Base-by-base conservation (phyloP, 2,113 vertebrate species). In the Typhlomys cinereus region DNA sequence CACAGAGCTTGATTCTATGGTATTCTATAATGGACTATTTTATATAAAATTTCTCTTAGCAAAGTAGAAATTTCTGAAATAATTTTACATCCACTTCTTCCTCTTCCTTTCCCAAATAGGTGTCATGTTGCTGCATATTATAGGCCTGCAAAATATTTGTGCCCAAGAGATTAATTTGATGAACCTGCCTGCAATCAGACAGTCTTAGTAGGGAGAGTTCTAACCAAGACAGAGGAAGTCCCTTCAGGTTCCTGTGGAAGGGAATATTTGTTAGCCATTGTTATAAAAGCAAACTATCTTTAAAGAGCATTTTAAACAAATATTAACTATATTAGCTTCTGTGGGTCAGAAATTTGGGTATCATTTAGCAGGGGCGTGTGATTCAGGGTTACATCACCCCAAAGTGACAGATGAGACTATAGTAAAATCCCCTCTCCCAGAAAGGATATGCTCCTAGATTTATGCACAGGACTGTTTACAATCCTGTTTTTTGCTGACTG, bases 1-100 rank as follows among this genome's bases (percentile, higher is more conserved):
- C 11, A 5, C 71, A 66, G 39, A 39, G 54, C n/a, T 67, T 85
- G 50, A 89, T 92, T 86, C n/a, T n/a, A n/a, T n/a, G n/a, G n/a
- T n/a, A n/a, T n/a, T n/a, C n/a, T n/a, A n/a, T n/a, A 90, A 73
- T 92, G 86, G 12, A n/a, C 57, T 94, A 69, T 86, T 90, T 96
- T 88, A 82, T 83, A 95, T 69, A 78, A 83, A 93, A 21, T 89
- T 74, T 86, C 81, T 92, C 79, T 70, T 27, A 31, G 46, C n/a
- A 85, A 90, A 88, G 25, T 39, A n/a, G 48, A 81, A 74, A 87
- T 88, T 85, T 92, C 80, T 76, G 57, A 87, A 52, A 82, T 48
- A 76, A 87, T 76, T 95, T 87, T 12, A 90, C 10, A 86, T 71
- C 50, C 50, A 69, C 67, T 88, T 46, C 41, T 52, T 89, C 44